Conservation (phyloP, 2,797 vertebrate genomes). For the Caiman crocodilus region DNA sequence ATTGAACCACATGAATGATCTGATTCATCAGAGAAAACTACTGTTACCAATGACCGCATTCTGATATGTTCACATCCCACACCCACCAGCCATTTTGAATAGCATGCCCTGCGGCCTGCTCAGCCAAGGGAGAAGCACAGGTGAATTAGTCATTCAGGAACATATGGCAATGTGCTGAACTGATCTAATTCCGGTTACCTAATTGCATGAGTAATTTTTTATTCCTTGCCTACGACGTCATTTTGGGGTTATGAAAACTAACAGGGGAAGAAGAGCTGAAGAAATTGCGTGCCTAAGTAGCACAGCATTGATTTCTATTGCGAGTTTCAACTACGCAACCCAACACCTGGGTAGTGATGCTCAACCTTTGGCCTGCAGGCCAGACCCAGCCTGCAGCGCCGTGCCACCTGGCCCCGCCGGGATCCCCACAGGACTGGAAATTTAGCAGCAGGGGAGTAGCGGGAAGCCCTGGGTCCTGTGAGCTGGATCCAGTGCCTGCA, state of each 20-base stretch:
- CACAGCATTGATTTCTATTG: constrained; percentile 49
- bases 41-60: constrained; percentile 52
- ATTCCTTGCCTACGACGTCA: constrained; percentile 30
- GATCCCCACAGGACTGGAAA: too few relatives aligned
- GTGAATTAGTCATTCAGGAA: constrained; percentile 42
- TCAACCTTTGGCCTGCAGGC: background rate
- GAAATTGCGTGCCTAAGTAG: background rate
- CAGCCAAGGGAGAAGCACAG: constrained; percentile 43
- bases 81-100: constrained; percentile 49
- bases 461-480: too few relatives aligned
- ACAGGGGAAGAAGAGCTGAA: constrained; percentile 16
- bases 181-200: constrained; percentile 49
- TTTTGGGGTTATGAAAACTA: constrained; percentile 35
- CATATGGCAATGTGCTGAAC: constrained; percentile 15
- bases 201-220: background rate
- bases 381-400: background rate
- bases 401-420: too few relatives aligned
- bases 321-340: constrained; percentile 19
- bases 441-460: too few relatives aligned
- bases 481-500: too few relatives aligned
- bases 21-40: constrained; percentile 67
- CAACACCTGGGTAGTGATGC: background rate
- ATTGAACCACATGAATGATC: background rate
- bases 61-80: constrained; percentile 38
- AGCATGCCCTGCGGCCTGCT: constrained; percentile 11